These are phyloP conservation scores for Saxidomus purpurata DNA, from an alignment of 1,140 invertebrate genomes.

Conservation along the genomic window DNA sequence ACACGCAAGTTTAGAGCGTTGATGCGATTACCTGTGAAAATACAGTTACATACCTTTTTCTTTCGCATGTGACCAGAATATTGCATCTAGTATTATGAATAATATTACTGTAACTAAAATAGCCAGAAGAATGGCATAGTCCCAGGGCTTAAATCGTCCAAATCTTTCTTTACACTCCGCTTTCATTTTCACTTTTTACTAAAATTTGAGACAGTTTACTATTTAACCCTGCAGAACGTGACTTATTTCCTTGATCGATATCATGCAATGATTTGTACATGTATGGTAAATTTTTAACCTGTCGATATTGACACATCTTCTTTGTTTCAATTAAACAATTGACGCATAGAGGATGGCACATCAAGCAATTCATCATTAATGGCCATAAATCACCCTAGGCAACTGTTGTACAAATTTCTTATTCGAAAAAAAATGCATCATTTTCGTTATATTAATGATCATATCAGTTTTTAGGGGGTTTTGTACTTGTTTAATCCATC, in stretches of 20 bases:
- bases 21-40: no score
- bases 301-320: constrained; percentile 6
- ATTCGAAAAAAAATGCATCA: no score
- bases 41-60: not conserved
- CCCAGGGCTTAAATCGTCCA: not conserved
- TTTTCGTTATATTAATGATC: no score
- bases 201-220: no score
- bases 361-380: not conserved
- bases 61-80: not conserved
- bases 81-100: constrained; percentile 31
- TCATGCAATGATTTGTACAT: not conserved
- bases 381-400: not conserved
- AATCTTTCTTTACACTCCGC: not conserved
- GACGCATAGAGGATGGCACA: not conserved
- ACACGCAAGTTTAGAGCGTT: no score
- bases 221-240: not conserved
- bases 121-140: not conserved
- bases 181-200: not conserved
- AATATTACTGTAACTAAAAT: not conserved
- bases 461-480: no score
- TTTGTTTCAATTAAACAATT: constrained; percentile 36
- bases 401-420: not conserved
- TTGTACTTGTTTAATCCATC: no score
- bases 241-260: constrained; percentile 10
- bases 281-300: constrained; percentile 2